Evolutionary conservation across 2,888 invertebrate species (phyloP), one percentile per base, ranked within the genome.

Genomic region (Sepioteuthis lessoniana): DNA sequence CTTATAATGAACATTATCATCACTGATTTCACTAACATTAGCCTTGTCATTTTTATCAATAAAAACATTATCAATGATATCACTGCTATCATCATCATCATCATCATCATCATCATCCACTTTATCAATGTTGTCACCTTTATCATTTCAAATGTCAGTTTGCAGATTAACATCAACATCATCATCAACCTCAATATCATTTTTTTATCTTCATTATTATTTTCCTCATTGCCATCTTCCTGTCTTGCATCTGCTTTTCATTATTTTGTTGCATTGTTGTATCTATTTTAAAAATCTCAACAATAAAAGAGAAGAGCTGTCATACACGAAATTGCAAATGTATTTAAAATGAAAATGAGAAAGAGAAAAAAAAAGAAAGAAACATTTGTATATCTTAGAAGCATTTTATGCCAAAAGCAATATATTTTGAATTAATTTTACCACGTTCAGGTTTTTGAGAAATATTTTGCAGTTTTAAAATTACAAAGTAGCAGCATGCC

Each of bases 321-420:
- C 76, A 76, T 76, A 76, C n/a, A 76, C 76, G n/a, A 76, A 76
- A 76, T 35, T 76, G 76, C 76, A 76, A 76, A 76, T 76, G n/a
- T 16, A 76, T 76, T 16, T n/a, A n/a, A 76, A 76, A 76, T 16
- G n/a, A n/a, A 76, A n/a, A 35, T 5, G 42, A 42, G 42, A 42
- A 42, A 42, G 7, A 42, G 7, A 42, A 42, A 7, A 42, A 42
- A 7, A 42, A 42, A 42, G 42, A 42, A n/a, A 76, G 13, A n/a
- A n/a, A 35, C 13, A 35, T 35, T n/a, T 76, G n/a, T 19, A 76
- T 76, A 76, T 35, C n/a, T n/a, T n/a, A 76, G 35, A 76, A 16
- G 76, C n/a, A 76, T 76, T n/a, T 76, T 10, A 76, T 76, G 76
- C 76, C 76, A n/a, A 76, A 35, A 76, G 76, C 76, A 76, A 76